phyloP scores from a whole-genome alignment of 2,888 invertebrate species.

The Drosophila crucigera region DNA sequence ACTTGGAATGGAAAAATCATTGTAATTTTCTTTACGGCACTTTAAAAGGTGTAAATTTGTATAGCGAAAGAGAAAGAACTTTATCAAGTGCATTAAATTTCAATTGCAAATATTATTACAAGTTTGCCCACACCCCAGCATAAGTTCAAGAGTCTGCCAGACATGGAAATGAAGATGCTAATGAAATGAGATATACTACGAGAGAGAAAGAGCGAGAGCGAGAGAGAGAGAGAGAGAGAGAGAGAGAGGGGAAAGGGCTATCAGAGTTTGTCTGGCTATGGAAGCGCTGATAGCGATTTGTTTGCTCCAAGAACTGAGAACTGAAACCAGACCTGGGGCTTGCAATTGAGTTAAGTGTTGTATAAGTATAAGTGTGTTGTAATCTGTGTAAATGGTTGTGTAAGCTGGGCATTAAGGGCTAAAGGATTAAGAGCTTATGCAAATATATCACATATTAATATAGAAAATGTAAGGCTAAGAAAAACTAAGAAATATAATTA shows the following conservation, averaged over 20 bases:
- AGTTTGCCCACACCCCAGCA: constrained; percentile 60
- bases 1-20: neutral
- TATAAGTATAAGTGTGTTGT: constrained; percentile 36
- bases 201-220: neutral
- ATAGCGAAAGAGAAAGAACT: constrained; percentile 19
- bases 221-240: neutral
- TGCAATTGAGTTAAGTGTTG: constrained; percentile 29
- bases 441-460: neutral
- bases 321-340: constrained; percentile 1
- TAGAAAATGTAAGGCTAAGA: neutral
- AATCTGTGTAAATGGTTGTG: constrained; percentile 3
- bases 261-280: neutral
- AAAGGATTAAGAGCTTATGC: neutral
- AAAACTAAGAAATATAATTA: neutral
- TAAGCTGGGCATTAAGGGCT: neutral
- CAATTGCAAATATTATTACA: constrained; percentile 62
- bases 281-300: constrained; percentile 25
- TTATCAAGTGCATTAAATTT: constrained; percentile 61
- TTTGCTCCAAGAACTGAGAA: constrained; percentile 5
- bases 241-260: neutral
- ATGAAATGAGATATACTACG: constrained; percentile 38
- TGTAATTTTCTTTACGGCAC: constrained; percentile 21
- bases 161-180: constrained; percentile 77
- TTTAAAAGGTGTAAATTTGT: constrained; percentile 35
- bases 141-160: constrained; percentile 72